These are phyloP conservation scores for Zaprionus gabonicus DNA, from an alignment of 1,140 invertebrate species.

Conservation along the genomic window DNA sequence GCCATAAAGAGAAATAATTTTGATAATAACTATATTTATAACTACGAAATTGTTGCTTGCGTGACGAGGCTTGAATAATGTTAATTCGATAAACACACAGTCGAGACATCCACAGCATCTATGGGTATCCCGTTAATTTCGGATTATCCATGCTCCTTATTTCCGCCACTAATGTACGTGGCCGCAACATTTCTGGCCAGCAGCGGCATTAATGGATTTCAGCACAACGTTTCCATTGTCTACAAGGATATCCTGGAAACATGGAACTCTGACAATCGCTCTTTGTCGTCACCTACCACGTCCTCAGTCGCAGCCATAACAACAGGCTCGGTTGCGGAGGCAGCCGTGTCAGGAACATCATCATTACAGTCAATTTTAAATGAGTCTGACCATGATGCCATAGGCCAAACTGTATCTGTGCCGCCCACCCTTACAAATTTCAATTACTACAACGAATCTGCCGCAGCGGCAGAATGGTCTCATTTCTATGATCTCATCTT, in stretches of 20 bases:
- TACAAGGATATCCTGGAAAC: conserved; percentile 59
- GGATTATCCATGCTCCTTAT: conserved; percentile 56
- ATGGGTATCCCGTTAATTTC: conserved; percentile 65
- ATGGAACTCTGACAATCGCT: conserved; percentile 51
- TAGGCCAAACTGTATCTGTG: conserved; percentile 8
- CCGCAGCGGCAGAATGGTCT: conserved; percentile 71
- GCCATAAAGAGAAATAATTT: neutral
- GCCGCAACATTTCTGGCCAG: conserved; percentile 66
- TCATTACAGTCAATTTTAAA: conserved; percentile 42
- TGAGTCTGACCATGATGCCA: conserved; percentile 35
- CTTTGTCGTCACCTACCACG: conserved; percentile 20
- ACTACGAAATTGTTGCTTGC: neutral
- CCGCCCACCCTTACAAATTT: conserved; percentile 46
- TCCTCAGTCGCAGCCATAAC: conserved; percentile 8
- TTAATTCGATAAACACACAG: conserved; percentile 27
- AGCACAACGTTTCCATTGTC: conserved; percentile 66
- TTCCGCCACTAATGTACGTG: conserved; percentile 73
- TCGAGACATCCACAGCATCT: conserved; percentile 38
- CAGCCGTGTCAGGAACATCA: conserved; percentile 9
- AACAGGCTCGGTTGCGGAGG: neutral
- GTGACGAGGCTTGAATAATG: neutral
- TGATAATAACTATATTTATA: neutral
- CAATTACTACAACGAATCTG: conserved; percentile 77
- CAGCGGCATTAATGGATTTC: conserved; percentile 49
- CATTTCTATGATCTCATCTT: conserved; percentile 81